phyloP scores from a whole-genome alignment of 2,888 invertebrate species.

The Panorpa germanica region DNA sequence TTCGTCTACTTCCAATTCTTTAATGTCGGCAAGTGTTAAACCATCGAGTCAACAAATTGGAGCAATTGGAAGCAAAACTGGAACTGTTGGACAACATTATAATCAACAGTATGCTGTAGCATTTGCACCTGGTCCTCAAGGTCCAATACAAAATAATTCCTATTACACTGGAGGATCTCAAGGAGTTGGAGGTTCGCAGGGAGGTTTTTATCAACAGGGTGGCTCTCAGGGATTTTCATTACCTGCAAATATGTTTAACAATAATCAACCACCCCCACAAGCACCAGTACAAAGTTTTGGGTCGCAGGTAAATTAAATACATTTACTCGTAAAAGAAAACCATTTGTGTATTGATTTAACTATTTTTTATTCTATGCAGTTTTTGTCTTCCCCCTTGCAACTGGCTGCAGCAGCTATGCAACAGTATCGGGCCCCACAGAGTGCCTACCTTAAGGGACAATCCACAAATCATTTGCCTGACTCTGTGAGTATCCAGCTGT shows the following conservation, averaged over 20 bases:
- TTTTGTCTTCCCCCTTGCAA: slow-evolving; percentile 40
- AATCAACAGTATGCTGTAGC: slow-evolving; percentile 24
- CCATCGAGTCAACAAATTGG: slow-evolving; percentile 66
- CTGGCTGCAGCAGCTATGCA: slow-evolving; percentile 30
- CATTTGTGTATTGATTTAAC: too few species aligned
- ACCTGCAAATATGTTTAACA: too few species aligned
- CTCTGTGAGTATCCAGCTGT: slow-evolving; percentile 24
- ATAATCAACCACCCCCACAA: too few species aligned
- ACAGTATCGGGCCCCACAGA: slow-evolving; percentile 23
- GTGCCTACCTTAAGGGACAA: slow-evolving; percentile 12
- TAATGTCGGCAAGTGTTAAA: slow-evolving; percentile 79
- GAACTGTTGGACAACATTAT: slow-evolving; percentile 16
- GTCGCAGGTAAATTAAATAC: slow-evolving; percentile 19
- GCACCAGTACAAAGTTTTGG: slow-evolving; percentile 22
- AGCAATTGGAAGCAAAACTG: slow-evolving; percentile 45
- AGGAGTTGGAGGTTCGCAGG: slow-evolving; percentile 18
- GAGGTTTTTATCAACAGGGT: too few species aligned
- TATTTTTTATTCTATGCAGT: slow-evolving; percentile 34
- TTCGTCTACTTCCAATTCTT: slow-evolving; percentile 68
- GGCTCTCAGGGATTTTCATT: too few species aligned
- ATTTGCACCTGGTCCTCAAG: slow-evolving; percentile 23
- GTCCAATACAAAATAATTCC: slow-evolving; percentile 23
- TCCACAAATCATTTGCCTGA: slow-evolving; percentile 22
- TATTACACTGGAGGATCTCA: slow-evolving; percentile 23
- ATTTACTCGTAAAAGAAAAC: too few species aligned